phyloP scores from a whole-genome alignment of 2,888 invertebrate genomes.

The Salpingus planirostris region DNA sequence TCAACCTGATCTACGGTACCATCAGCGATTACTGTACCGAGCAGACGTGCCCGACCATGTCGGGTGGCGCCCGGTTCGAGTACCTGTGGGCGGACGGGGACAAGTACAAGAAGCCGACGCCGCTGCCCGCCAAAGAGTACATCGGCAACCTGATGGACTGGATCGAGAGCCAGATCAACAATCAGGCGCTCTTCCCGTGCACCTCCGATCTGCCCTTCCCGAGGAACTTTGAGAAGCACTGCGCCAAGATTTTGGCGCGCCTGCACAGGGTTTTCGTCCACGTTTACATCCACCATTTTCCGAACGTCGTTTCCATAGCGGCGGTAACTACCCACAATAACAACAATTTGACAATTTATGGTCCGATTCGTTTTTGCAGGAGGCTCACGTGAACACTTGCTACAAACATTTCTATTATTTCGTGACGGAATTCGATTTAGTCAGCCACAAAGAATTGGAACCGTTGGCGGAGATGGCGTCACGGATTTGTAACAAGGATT shows the following conservation, averaged over 20 bases:
- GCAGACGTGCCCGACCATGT: conserved; percentile 81
- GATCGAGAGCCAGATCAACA: conserved; percentile 85
- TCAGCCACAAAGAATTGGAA: conserved; percentile 76
- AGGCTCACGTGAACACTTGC: conserved; percentile 88
- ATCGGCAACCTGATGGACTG: conserved; percentile 82
- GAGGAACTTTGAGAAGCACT: conserved; percentile 66
- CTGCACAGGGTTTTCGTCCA: conserved; percentile 87
- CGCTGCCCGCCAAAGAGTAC: conserved; percentile 75
- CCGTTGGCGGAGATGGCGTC: conserved; percentile 71
- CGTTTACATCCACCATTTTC: conserved; percentile 91
- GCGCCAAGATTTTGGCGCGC: conserved; percentile 80
- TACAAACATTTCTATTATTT: conserved; percentile 94
- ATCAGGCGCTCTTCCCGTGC: conserved; percentile 77
- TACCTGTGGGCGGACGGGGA: conserved; percentile 86
- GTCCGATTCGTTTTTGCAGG: conserved; percentile 53
- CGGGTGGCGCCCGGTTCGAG: conserved; percentile 80
- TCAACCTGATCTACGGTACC: conserved; percentile 86
- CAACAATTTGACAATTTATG: too few relatives aligned
- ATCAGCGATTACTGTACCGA: conserved; percentile 78
- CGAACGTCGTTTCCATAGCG: conserved; percentile 75
- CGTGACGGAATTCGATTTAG: conserved; percentile 75
- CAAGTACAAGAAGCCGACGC: conserved; percentile 68
- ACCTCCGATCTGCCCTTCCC: conserved; percentile 82
- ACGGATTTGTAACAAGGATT: conserved; percentile 56
- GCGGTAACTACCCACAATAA: conserved; percentile 78